These are phyloP conservation scores for Myoxocephalus aenaeus DNA, from an alignment of 2,797 vertebrate genomes.

Conservation along the genomic window DNA sequence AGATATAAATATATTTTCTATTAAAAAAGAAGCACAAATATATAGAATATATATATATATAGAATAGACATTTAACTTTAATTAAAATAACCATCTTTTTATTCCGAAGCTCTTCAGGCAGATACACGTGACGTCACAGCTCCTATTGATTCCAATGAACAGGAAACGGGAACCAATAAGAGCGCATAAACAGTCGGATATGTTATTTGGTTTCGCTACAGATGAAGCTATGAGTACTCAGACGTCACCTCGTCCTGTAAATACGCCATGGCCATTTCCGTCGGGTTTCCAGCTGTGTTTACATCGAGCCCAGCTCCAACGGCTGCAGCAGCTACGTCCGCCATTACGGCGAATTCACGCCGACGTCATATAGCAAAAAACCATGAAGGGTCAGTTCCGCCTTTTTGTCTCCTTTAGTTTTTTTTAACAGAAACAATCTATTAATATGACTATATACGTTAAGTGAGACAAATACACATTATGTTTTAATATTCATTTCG, in stretches of 20 bases:
- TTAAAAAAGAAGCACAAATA: too few species aligned
- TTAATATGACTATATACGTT: rapidly evolving
- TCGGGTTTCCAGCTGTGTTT: slow-evolving; percentile 59
- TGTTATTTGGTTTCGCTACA: background rate
- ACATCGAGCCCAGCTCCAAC: slow-evolving; percentile 46
- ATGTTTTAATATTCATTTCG: rapidly evolving
- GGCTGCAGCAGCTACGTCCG: slow-evolving; percentile 57
- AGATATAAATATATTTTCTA: too few species aligned
- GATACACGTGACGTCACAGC: too few species aligned
- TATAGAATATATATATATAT: too few species aligned
- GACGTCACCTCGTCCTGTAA: slow-evolving; percentile 81
- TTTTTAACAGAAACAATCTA: rapidly evolving
- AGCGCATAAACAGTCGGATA: background rate
- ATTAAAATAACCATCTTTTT: too few species aligned
- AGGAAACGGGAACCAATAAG: rapidly evolving
- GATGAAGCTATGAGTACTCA: rapidly evolving
- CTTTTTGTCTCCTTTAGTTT: background rate
- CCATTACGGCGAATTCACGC: slow-evolving; percentile 70
- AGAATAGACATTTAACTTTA: too few species aligned
- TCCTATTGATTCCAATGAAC: background rate
- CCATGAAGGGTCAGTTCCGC: background rate
- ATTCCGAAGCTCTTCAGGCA: too few species aligned
- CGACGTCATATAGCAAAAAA: slow-evolving; percentile 11
- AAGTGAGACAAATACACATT: background rate
- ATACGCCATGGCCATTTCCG: slow-evolving; percentile 75